Evolutionary conservation across 2,888 invertebrate species (phyloP).

Genomic region (Germaria angustata): DNA sequence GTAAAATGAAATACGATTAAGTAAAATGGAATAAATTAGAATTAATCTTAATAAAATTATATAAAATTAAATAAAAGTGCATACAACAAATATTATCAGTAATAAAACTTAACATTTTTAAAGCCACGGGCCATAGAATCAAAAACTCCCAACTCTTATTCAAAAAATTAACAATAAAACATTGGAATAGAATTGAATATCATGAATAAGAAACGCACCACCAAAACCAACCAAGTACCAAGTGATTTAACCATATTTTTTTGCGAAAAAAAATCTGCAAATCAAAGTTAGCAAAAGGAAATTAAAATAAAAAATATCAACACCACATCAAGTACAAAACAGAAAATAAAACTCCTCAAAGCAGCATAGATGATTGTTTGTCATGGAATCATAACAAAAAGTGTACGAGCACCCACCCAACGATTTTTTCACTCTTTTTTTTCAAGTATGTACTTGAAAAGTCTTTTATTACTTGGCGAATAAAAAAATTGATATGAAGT

Average conservation of each 20-base stretch:
- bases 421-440: background rate
- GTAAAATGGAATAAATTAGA: too few relatives aligned
- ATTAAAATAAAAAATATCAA: background rate
- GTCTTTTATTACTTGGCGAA: background rate
- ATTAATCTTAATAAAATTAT: too few relatives aligned
- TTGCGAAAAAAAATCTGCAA: background rate
- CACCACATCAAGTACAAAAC: constrained; percentile 11
- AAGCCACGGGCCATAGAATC: constrained; percentile 52
- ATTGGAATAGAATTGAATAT: constrained; percentile 17
- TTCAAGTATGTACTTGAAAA: too few relatives aligned
- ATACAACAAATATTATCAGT: constrained; percentile 23
- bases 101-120: constrained; percentile 54
- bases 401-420: background rate
- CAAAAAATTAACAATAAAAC: constrained; percentile 7
- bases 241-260: background rate
- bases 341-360: constrained; percentile 23
- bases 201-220: background rate
- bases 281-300: constrained; percentile 4
- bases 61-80: too few relatives aligned
- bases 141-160: constrained; percentile 12
- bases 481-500: constrained; percentile 1
- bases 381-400: constrained; percentile 17
- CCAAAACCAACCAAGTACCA: background rate
- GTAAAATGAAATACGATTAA: too few relatives aligned
- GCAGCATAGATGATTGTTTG: constrained; percentile 8